Base-by-base conservation (phyloP, 23 tunicate genomes). In the Oikopleura albicans region DNA sequence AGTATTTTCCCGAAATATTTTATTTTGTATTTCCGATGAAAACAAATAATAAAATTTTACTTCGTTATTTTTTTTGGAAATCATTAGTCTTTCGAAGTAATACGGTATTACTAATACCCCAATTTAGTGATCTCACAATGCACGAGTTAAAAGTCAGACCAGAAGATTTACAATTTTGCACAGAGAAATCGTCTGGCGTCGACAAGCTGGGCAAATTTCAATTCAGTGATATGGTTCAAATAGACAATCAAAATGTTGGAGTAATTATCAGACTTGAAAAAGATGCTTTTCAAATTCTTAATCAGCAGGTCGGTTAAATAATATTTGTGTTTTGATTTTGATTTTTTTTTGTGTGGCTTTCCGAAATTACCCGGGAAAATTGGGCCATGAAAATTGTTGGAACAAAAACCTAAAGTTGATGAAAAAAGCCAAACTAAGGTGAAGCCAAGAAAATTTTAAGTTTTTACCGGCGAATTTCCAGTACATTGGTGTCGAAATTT, bases 171-270 rank as follows among this genome's bases (percentile, higher is more conserved):
- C 98, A 93, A 83, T 85, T 89, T 4, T 93, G 98, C 40, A 84
- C 95, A 49, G 98, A 93, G 75, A 93, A 89, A 86, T 89, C 94
- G 84, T 93, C 98, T 1, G 98, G 98, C 35, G 98, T 93, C 0
- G 98, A 93, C 75, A 86, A 92, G 28, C 76, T 93, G 31, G 98
- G 98, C 83, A 93, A 93, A 63, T 93, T 93, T 75, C 94, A 93
- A 76, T 90, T 93, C 84, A 94, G 98, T 39, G 98, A 93, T 76
- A 90, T 93, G 39, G 93, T 93, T 16, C 39, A 87, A 76, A 83
- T 93, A 0, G 98, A 93, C 59, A 16, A 8, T 8, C 59, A 49
- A 49, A 49, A 49, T 49, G 94, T 90, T 75, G 98, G 94, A 31
- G 98, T 93, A 39, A 93, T 93, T 40, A 94, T 93, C 39, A 76